Evolutionary conservation across 2,113 vertebrate genomes (phyloP).

Genomic region (Irena cyanogastra): DNA sequence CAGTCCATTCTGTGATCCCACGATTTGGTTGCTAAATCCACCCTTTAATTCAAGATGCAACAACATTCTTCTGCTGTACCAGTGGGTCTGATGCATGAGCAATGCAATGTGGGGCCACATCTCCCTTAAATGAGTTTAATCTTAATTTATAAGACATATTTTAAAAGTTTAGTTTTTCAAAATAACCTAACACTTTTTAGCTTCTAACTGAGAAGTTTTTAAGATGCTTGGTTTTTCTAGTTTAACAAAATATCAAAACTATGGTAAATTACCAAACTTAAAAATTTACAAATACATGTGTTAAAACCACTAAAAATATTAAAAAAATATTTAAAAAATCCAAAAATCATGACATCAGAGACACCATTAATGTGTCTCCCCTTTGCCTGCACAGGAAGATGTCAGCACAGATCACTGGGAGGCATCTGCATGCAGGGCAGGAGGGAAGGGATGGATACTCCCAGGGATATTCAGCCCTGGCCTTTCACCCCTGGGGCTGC

Average conservation of each 20-base stretch:
- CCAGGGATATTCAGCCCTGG: not conserved
- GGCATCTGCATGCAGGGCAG: not conserved
- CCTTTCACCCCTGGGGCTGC: not conserved
- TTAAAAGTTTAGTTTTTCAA: not conserved
- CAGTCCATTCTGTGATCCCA: not conserved
- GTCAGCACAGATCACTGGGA: not conserved
- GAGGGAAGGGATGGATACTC: not conserved
- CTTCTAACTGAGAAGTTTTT: not conserved
- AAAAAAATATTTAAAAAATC: too few species aligned
- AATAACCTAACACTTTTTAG: too few species aligned
- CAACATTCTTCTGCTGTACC: not conserved
- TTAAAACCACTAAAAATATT: not conserved
- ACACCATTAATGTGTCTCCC: not conserved
- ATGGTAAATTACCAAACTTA: not conserved
- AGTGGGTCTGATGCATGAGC: not conserved
- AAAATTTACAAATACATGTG: not conserved
- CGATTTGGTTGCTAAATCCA: not conserved
- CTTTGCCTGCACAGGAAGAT: not conserved
- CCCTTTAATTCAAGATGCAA: not conserved
- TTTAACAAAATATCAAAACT: not conserved
- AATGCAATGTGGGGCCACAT: accelerated
- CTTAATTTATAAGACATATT: not conserved
- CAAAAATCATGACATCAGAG: not conserved
- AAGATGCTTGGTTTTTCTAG: not conserved
- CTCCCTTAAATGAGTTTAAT: not conserved